A percentile compares a stretch with the other conserved stretches of the same genome.
These are phyloP conservation scores for Halcyon smyrnensis DNA, from an alignment of 2,797 vertebrate genomes.

Conservation along the genomic window DNA sequence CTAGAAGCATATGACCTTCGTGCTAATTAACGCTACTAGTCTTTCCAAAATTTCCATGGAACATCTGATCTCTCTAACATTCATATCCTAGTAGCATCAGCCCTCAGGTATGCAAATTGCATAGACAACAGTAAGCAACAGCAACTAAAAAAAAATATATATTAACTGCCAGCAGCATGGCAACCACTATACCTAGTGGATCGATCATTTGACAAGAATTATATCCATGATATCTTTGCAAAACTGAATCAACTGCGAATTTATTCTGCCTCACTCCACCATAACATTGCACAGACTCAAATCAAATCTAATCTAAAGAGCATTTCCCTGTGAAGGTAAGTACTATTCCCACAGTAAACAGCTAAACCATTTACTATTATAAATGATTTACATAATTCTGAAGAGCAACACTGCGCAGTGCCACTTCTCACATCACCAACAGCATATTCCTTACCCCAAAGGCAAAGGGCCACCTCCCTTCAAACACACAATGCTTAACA, in stretches of 20 bases:
- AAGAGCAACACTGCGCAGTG: neutral
- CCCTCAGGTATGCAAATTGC: neutral
- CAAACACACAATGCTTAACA: neutral
- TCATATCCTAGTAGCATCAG: neutral
- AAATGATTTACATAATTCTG: neutral
- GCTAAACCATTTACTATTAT: neutral
- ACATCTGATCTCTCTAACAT: neutral
- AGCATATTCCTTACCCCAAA: neutral
- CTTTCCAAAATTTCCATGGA: neutral
- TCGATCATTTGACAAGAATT: neutral
- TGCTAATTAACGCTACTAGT: neutral
- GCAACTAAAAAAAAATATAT: neutral
- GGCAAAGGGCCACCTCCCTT: neutral
- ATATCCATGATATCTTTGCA: neutral
- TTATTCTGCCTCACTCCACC: neutral
- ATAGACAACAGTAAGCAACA: neutral
- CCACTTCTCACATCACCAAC: neutral
- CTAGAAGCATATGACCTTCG: neutral
- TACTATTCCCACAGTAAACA: neutral
- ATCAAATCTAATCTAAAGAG: neutral
- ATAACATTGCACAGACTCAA: neutral
- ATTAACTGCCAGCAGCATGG: neutral
- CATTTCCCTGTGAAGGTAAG: neutral
- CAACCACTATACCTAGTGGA: neutral
- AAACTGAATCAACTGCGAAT: neutral